These are phyloP conservation scores for Fistularia tabacaria DNA, from an alignment of 2,797 vertebrate species.

Conservation along the genomic window DNA sequence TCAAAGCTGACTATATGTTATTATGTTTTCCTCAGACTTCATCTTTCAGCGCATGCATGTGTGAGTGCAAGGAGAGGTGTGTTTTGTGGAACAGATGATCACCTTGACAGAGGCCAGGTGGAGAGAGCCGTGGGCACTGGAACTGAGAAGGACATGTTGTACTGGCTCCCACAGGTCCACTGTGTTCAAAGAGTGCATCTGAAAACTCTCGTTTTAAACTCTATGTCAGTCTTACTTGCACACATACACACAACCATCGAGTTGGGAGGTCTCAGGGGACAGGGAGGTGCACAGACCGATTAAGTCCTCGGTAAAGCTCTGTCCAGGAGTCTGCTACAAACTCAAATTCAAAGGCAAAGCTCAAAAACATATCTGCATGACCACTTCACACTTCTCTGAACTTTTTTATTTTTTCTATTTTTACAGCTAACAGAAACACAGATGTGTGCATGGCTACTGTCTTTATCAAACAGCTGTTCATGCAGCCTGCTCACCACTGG, in stretches of 20 bases:
- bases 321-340: constrained; percentile 82
- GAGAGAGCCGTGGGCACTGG: constrained; percentile 72
- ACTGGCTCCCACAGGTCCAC: constrained; percentile 70
- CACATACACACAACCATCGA: constrained; percentile 45
- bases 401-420: constrained; percentile 9
- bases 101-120: constrained; percentile 79
- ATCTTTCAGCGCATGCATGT: constrained; percentile 10
- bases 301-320: constrained; percentile 86
- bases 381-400: constrained; percentile 33
- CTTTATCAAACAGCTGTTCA: constrained; percentile 66
- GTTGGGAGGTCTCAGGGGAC: constrained; percentile 71
- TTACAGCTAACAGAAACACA: constrained; percentile 21
- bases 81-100: constrained; percentile 62
- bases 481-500: constrained; percentile 65
- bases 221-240: constrained; percentile 22
- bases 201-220: constrained; percentile 37
- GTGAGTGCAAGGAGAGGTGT: constrained; percentile 50
- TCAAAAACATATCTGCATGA: constrained; percentile 18
- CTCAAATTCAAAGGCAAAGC: constrained; percentile 81
- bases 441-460: constrained; percentile 40
- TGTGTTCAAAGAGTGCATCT: constrained; percentile 67
- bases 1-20: constrained; percentile 25
- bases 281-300: constrained; percentile 83
- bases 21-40: not conserved
- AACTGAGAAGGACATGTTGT: constrained; percentile 66